Base-by-base conservation (phyloP, 2,113 vertebrate species). In the Zapus hudsonius region DNA sequence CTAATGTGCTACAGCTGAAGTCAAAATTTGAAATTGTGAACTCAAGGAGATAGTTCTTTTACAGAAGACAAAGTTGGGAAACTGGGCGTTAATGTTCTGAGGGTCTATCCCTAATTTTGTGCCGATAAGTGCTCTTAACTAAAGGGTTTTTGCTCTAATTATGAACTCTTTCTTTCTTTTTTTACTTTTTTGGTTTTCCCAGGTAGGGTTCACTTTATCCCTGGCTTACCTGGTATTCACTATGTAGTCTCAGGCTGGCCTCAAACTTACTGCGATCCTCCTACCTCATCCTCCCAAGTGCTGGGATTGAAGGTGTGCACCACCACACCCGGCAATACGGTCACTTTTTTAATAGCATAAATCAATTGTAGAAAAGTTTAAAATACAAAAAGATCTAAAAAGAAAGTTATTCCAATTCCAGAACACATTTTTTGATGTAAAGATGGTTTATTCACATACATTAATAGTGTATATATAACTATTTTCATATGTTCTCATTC, bases 1-100 rank as follows among this genome's bases (percentile, higher is more conserved):
- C 78, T 91, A 87, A 64, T 74, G 87, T 87, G 61, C 31, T 70
- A 40, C 57, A 84, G 69, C 16, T 70, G 84, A 90, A 73, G 67
- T 87, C 92, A 91, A 92, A 85, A 91, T 81, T 90, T 84, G 72
- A 84, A 63, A 86, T 40, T 44, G 13, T 92, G 55, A 91, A 86
- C 36, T 38, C 64, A 70, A 55, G 25, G 23, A 96, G 36, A 55
- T 16, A 44, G 66, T 89, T 70, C 25, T 84, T 84, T 91, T 40
- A 81, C 79, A 75, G 67, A 16, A 94, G 27, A 33, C 19, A 52
- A 29, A 40, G 3, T n/a, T 59, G 25, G 47, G 36, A 52, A 80
- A 86, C 73, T 82, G 74, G 2, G 9, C 5, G 27, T 70, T 67
- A 61, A 7, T 25, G 80, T 27, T 33, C 36, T 12, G 57, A 75